phyloP scores from a whole-genome alignment of 2,113 vertebrate species.

The Martes martes region DNA sequence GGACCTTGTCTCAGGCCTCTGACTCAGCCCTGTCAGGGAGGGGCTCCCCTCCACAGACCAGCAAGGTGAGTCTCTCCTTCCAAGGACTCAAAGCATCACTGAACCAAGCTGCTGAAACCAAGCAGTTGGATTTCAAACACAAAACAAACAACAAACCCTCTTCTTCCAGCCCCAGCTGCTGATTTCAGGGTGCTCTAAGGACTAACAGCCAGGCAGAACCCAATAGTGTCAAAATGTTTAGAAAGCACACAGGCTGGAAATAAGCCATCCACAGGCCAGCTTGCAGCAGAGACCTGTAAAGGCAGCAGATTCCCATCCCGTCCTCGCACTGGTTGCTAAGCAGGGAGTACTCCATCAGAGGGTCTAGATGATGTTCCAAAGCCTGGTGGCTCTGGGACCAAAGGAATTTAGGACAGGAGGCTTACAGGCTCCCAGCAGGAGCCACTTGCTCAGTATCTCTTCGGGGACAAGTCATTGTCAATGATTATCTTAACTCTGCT shows the following conservation, averaged over 20 bases:
- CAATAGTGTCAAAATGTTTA: not conserved
- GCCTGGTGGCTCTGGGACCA: not conserved
- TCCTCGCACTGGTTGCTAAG: not conserved
- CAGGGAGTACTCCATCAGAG: not conserved
- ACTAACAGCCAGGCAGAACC: not conserved
- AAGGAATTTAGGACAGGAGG: not conserved
- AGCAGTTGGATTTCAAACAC: not conserved
- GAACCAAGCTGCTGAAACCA: not conserved
- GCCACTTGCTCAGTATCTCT: not conserved
- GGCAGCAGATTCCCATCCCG: fast-evolving
- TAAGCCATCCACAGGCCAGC: not conserved
- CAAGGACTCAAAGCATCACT: not conserved
- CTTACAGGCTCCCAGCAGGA: not conserved
- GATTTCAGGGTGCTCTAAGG: not conserved
- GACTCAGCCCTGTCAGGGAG: not conserved
- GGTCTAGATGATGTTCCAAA: not conserved
- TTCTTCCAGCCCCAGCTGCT: not conserved
- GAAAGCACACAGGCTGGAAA: not conserved
- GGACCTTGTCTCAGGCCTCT: not conserved
- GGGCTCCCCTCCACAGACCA: not conserved
- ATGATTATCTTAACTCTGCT: constrained; percentile 2
- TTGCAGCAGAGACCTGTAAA: not conserved
- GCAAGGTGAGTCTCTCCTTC: not conserved
- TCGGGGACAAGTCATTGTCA: constrained; percentile 24
- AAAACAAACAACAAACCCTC: not conserved